Conservation (phyloP, 2,113 vertebrate genomes). For the Calypte anna region DNA sequence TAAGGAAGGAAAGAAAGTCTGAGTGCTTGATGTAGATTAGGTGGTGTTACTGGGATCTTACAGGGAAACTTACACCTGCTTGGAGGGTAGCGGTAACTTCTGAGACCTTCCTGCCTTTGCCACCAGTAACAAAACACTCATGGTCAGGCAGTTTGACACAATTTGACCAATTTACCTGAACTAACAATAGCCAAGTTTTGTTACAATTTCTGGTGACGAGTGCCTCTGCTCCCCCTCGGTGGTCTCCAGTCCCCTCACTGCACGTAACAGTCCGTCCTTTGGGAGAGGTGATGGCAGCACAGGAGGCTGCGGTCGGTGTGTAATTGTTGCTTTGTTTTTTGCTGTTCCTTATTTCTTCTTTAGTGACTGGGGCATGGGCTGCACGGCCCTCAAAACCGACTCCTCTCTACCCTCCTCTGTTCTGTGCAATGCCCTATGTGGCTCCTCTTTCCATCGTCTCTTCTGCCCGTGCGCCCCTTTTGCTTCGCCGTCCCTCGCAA, state of each 20-base stretch:
- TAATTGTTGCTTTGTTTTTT: neutral
- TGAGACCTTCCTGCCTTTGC: neutral
- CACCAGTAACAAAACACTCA: neutral
- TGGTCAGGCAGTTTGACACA: neutral
- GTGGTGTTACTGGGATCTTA: neutral
- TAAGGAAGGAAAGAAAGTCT: neutral
- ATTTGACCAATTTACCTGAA: neutral
- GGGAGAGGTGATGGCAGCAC: accelerated
- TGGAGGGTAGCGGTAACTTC: neutral
- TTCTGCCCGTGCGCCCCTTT: neutral
- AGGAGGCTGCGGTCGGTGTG: accelerated
- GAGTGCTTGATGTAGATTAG: neutral
- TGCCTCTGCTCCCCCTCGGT: accelerated
- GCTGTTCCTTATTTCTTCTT: neutral
- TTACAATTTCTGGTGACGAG: neutral
- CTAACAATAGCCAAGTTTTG: neutral
- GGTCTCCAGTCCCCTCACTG: neutral
- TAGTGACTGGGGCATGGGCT: accelerated
- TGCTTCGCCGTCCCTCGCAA: accelerated
- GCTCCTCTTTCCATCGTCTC: accelerated
- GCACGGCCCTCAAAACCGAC: accelerated
- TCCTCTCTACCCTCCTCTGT: too few species aligned
- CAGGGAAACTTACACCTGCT: neutral
- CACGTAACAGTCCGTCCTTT: neutral
- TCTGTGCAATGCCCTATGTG: accelerated